Evolutionary conservation across 2,797 vertebrate species (phyloP).

Genomic region (Melanotaenia pygmaea): DNA sequence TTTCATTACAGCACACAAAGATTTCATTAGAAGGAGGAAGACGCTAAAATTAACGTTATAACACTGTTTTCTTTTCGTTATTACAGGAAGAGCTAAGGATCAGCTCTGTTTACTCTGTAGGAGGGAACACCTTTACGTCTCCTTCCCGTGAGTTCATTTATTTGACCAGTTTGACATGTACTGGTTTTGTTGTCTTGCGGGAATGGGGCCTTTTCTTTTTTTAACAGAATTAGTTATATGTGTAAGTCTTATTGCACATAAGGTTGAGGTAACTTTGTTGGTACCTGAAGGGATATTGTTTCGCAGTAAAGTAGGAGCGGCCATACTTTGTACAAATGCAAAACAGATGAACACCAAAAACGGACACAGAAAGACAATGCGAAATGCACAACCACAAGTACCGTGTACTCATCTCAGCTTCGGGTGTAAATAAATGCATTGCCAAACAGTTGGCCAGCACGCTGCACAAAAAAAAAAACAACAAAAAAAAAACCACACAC

Average conservation of each 20-base stretch:
- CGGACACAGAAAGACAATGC: no score
- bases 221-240: no score
- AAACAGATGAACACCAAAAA: background rate
- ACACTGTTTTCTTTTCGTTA: background rate
- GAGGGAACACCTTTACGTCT: constrained; percentile 65
- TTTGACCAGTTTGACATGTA: background rate
- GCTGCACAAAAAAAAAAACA: no score
- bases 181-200: background rate
- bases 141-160: constrained; percentile 70
- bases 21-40: background rate
- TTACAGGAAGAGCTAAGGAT: constrained; percentile 94
- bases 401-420: no score
- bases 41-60: background rate
- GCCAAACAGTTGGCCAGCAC: no score
- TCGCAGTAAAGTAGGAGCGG: background rate
- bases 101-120: constrained; percentile 86
- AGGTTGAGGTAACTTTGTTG: no score
- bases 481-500: no score
- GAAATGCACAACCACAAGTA: no score
- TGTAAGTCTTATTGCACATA: no score
- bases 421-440: no score
- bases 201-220: background rate
- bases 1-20: no score
- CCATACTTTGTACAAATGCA: background rate
- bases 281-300: background rate